These are phyloP conservation scores for Bungarus multicinctus DNA, from an alignment of 2,113 vertebrate genomes.

Conservation along the genomic window DNA sequence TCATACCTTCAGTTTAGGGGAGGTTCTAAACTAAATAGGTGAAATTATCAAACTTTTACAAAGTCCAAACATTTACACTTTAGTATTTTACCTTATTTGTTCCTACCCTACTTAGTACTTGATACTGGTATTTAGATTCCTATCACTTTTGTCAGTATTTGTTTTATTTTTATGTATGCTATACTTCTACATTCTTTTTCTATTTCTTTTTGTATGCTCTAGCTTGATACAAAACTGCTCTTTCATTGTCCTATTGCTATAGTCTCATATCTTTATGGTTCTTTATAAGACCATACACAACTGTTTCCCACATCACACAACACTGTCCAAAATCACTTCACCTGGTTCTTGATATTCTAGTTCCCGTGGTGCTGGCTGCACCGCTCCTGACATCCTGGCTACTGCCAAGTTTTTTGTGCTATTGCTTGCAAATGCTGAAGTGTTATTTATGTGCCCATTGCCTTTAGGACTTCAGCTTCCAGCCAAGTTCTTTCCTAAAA, in stretches of 20 bases:
- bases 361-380: background rate
- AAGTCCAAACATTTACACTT: too few relatives aligned
- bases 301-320: background rate
- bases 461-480: too few relatives aligned
- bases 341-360: background rate
- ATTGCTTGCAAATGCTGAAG: background rate
- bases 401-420: background rate
- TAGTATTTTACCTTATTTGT: background rate
- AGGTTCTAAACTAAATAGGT: background rate
- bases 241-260: background rate
- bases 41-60: background rate
- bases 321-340: background rate
- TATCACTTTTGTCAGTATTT: background rate
- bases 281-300: background rate
- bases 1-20: background rate
- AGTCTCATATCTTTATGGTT: background rate
- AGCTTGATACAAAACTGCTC: background rate
- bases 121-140: background rate
- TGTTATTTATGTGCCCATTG: background rate
- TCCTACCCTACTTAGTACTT: background rate
- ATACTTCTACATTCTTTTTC: background rate
- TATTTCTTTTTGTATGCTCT: background rate
- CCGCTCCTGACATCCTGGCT: background rate
- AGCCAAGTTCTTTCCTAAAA: background rate
- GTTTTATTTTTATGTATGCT: background rate